Base-by-base conservation (phyloP, 2,888 invertebrate species). In the Cryptus viduatorius region DNA sequence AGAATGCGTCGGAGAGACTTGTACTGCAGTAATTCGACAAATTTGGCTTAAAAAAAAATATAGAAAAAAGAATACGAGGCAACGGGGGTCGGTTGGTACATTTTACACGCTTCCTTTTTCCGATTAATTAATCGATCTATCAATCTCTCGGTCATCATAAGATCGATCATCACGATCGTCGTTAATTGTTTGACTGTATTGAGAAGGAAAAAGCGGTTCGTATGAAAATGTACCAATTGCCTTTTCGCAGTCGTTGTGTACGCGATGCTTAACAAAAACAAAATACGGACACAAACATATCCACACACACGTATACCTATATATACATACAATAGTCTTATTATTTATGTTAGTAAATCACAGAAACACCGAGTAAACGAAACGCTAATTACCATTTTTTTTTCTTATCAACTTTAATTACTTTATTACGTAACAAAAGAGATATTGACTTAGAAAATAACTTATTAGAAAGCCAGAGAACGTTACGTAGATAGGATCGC, bases 401-500 rank as follows among this genome's bases (percentile, higher is more conserved):
- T 53, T 37, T 16, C 10, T 16, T 48, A 16, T 37, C 8, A 12
- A n/a, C 61, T 7, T 68, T 29, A 42, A 14, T 56, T 56, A 37
- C 19, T 75, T 64, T 53, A 0, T 65, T 37, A 53, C 48, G 53
- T 77, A 77, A 56, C 53, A 24, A 71, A 81, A 53, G 69, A 69
- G 78, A 59, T 50, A 24, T 75, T 81, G 77, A 79, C 16, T 19
- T 81, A 78, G 75, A 48, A 46, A 65, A 69, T 14, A 69, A 65
- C 73, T 37, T 77, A 68, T 75, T 84, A 84, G 81, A 73, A 50
- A 82, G 79, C 48, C 61, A 61, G 82, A 84, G 50, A 84, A 82
- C 84, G 82, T 82, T 82, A 79, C 82, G 84, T 84, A 84, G 84
- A 84, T 84, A 84, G 81, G 75, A 84, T 84, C 84, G 84, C 81